Percentiles rank a stretch among this genome's conserved stretches.
Conservation (phyloP, 2,888 invertebrate genomes). For the Drosophila greeni region DNA sequence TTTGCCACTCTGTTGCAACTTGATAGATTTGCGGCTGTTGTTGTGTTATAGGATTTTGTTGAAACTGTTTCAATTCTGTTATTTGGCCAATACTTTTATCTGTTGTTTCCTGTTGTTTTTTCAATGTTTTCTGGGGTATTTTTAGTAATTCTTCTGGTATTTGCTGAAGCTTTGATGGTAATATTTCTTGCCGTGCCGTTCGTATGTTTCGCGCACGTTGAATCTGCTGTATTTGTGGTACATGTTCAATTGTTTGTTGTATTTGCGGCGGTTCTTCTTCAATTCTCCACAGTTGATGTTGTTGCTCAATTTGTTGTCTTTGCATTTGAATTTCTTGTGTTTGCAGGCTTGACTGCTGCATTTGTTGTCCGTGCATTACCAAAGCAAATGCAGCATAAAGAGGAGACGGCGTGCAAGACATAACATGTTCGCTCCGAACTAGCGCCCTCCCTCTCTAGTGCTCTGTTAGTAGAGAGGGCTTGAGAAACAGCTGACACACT, state of each 20-base stretch:
- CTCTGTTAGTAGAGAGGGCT: background rate
- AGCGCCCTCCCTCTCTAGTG: background rate
- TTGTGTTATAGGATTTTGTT: too few relatives aligned
- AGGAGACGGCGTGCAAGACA: slow-evolving; percentile 27
- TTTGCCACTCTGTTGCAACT: background rate
- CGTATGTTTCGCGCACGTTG: background rate
- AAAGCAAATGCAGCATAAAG: slow-evolving; percentile 35
- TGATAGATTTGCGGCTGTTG: background rate
- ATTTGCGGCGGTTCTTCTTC: background rate
- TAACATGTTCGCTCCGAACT: slow-evolving; percentile 32
- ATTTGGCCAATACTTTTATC: background rate
- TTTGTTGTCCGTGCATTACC: slow-evolving; percentile 40
- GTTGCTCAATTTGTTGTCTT: slow-evolving; percentile 20
- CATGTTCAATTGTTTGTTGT: slow-evolving; percentile 1
- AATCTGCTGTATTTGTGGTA: background rate
- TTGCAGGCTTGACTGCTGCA: slow-evolving; percentile 12
- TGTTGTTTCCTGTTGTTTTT: background rate
- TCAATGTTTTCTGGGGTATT: slow-evolving; percentile 4
- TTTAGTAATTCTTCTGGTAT: background rate
- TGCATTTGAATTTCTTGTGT: slow-evolving; percentile 23
- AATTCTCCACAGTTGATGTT: slow-evolving; percentile 7
- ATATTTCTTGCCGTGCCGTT: background rate
- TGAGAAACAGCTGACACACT: slow-evolving; percentile 63
- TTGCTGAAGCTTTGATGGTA: background rate
- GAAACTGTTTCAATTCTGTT: slow-evolving; percentile 5